Conservation (phyloP, 2,113 vertebrate genomes). For the Ancistrus triradiatus region DNA sequence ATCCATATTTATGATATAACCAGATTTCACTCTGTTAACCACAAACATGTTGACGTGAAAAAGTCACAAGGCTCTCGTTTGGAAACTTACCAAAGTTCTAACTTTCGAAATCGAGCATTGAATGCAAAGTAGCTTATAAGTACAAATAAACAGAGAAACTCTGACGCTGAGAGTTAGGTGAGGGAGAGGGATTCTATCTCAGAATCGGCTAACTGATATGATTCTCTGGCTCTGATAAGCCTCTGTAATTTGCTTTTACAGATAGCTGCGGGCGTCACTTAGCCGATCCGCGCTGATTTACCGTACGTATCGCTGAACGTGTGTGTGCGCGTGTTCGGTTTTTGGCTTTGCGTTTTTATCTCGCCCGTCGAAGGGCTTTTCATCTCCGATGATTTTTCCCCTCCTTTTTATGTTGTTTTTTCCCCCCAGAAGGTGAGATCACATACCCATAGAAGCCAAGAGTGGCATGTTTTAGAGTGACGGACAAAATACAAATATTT, state of each 20-base stretch:
- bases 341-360: conserved; percentile 83
- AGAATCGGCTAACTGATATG: conserved; percentile 84
- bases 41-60: no score
- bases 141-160: conserved; percentile 46
- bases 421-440: conserved; percentile 88
- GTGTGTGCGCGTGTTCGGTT: conserved; percentile 69
- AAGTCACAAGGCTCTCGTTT: no score
- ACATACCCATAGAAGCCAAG: conserved; percentile 75
- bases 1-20: no score
- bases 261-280: conserved; percentile 85
- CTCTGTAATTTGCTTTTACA: conserved; percentile 85
- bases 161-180: conserved; percentile 31
- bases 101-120: no score
- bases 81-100: no score
- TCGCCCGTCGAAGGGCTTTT: conserved; percentile 80
- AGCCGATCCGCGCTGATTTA: conserved; percentile 72
- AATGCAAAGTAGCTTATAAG: no score
- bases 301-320: conserved; percentile 66
- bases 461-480: conserved; percentile 90
- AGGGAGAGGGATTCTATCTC: conserved; percentile 59
- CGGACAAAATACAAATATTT: conserved; percentile 99
- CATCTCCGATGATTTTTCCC: conserved; percentile 85
- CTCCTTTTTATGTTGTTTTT: conserved; percentile 68
- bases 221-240: conserved; percentile 94
- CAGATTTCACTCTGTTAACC: no score